These are phyloP conservation scores for Catharus ustulatus DNA, from an alignment of 2,797 vertebrate species.

Conservation along the genomic window DNA sequence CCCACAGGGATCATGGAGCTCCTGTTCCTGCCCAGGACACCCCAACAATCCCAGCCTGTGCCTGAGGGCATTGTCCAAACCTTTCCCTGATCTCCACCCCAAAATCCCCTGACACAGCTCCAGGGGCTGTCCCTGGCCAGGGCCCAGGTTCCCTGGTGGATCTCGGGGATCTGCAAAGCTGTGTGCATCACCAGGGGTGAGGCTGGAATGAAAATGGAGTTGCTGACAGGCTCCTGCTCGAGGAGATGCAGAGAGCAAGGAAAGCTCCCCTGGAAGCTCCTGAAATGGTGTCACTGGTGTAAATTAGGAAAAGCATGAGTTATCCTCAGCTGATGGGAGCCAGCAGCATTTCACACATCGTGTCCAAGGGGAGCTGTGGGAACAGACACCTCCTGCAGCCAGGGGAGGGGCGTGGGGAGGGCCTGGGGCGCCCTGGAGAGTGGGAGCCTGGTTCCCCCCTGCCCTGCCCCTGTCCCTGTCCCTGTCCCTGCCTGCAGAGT, in stretches of 20 bases:
- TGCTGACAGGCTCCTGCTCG: neutral
- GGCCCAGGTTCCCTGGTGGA: no score
- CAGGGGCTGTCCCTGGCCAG: no score
- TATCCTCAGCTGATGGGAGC: constrained; percentile 35
- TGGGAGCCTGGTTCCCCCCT: neutral
- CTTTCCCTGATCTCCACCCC: neutral
- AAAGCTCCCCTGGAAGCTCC: neutral
- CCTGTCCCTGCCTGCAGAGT: neutral
- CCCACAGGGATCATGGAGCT: fast-evolving
- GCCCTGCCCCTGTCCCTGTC: no score
- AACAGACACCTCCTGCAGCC: neutral
- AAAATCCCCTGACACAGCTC: neutral
- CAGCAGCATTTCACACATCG: neutral
- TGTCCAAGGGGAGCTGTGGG: neutral
- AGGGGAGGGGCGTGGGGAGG: neutral
- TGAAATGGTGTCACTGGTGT: neutral
- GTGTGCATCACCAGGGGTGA: neutral
- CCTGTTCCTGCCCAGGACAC: neutral
- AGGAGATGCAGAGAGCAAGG: neutral
- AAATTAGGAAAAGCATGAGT: constrained; percentile 15
- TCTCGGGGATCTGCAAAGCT: neutral
- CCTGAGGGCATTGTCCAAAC: neutral
- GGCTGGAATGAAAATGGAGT: neutral
- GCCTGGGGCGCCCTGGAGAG: no score
- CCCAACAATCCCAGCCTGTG: neutral